Evolutionary conservation across 2,888 invertebrate species (phyloP).

Genomic region (Amaurobius ferox): DNA sequence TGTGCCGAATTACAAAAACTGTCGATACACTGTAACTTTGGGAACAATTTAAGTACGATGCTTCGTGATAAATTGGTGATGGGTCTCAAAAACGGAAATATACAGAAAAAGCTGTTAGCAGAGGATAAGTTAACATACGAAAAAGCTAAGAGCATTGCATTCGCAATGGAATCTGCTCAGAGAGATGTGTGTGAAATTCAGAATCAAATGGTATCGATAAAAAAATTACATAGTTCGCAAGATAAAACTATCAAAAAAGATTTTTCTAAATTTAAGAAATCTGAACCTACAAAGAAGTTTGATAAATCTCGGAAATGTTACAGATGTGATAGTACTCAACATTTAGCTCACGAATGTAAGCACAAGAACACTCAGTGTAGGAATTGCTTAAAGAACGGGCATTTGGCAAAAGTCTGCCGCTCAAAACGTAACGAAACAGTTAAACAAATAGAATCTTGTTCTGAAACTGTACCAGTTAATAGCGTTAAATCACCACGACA

Average conservation of each 20-base stretch:
- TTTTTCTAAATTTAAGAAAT: constrained; percentile 47
- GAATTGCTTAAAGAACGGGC: constrained; percentile 48
- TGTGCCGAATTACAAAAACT: constrained; percentile 50
- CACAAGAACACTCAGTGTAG: constrained; percentile 43
- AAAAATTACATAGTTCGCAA: constrained; percentile 41
- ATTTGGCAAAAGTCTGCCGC: constrained; percentile 48
- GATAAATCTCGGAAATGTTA: constrained; percentile 50
- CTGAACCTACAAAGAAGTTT: constrained; percentile 36
- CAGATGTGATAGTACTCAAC: constrained; percentile 53
- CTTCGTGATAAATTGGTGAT: constrained; percentile 52
- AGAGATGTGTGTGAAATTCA: constrained; percentile 52
- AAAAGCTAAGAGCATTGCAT: too few relatives aligned
- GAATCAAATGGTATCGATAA: constrained; percentile 50
- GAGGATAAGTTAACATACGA: too few relatives aligned
- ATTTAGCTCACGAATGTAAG: constrained; percentile 49
- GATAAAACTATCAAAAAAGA: constrained; percentile 37
- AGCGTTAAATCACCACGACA: constrained; percentile 53
- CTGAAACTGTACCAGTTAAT: constrained; percentile 52
- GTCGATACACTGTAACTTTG: constrained; percentile 49
- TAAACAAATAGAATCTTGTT: too few relatives aligned
- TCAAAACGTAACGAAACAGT: too few relatives aligned
- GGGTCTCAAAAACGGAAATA: constrained; percentile 49
- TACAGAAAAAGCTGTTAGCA: too few relatives aligned
- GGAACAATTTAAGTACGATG: constrained; percentile 51
- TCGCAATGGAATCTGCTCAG: too few relatives aligned